Conservation (phyloP, 2,797 vertebrate species). For the Meda fulgida region DNA sequence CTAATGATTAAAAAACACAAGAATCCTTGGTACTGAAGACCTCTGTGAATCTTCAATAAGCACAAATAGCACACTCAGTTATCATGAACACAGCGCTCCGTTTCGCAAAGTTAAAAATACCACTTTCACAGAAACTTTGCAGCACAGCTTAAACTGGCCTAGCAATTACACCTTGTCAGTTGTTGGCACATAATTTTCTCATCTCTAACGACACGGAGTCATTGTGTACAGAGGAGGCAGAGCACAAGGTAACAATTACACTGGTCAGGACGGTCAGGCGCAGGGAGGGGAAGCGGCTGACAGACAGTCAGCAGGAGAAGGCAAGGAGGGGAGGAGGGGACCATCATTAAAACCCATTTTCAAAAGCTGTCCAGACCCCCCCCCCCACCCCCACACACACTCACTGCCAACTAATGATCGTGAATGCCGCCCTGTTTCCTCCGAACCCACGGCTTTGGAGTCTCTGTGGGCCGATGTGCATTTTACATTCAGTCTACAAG, state of each 20-base stretch:
- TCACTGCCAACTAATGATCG: conserved; percentile 24
- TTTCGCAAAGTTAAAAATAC: conserved; percentile 59
- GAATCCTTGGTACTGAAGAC: conserved; percentile 2
- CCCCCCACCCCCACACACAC: background rate
- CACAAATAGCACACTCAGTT: conserved; percentile 29
- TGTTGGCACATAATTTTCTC: conserved; percentile 72
- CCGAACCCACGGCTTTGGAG: background rate
- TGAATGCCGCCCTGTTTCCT: conserved; percentile 23
- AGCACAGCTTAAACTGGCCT: conserved; percentile 59
- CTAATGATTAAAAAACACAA: background rate
- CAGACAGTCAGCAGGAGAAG: conserved; percentile 54
- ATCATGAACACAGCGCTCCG: conserved; percentile 35
- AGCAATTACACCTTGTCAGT: conserved; percentile 80
- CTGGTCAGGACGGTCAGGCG: conserved; percentile 55
- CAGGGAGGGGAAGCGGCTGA: conserved; percentile 56
- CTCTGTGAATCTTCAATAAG: conserved; percentile 17
- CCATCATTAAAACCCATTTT: conserved; percentile 58
- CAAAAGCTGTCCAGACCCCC: conserved; percentile 43
- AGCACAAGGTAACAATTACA: conserved; percentile 67
- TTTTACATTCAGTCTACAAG: conserved; percentile 19
- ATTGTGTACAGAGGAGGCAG: conserved; percentile 63
- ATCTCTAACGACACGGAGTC: conserved; percentile 71
- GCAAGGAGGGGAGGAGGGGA: conserved; percentile 42
- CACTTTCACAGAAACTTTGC: conserved; percentile 61
- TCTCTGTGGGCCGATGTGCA: background rate